These are phyloP conservation scores for Thalassoma bifasciatum DNA, from an alignment of 2,113 vertebrate species.

Conservation along the genomic window DNA sequence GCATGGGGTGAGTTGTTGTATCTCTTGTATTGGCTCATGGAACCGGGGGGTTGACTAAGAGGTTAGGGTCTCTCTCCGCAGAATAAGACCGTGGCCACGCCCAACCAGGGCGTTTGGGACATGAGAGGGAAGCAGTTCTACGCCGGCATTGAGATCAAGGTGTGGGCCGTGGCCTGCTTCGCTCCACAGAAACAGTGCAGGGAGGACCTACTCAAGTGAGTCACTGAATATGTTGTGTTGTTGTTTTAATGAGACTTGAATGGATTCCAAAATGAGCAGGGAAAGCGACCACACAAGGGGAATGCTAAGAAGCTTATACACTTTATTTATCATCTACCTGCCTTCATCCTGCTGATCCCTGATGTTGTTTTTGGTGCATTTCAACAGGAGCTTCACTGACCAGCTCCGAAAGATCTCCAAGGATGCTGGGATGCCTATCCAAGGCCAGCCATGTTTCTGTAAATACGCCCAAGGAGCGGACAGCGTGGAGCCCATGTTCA, in stretches of 20 bases:
- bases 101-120: conserved; percentile 99
- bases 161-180: conserved; percentile 99
- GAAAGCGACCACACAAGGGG: no score
- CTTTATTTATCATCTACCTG: no score
- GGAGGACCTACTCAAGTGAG: conserved; percentile 98
- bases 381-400: conserved; percentile 94
- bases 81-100: conserved; percentile 99
- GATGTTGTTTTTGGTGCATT: not conserved
- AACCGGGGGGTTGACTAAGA: conserved; percentile 83
- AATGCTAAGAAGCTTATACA: not conserved
- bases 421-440: conserved; percentile 98
- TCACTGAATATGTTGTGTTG: conserved; percentile 18
- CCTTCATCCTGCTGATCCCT: not conserved
- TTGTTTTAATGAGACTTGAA: not conserved
- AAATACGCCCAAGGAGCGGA: conserved; percentile 98
- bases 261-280: not conserved
- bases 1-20: not conserved
- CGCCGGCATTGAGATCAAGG: conserved; percentile 99
- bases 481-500: conserved; percentile 99
- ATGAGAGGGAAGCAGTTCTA: conserved; percentile 99
- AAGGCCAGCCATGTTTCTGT: conserved; percentile 98
- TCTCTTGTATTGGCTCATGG: conserved; percentile 54
- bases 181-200: conserved; percentile 98
- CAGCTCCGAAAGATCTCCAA: conserved; percentile 99
- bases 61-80: conserved; percentile 85